These are phyloP conservation scores for Yoshiicerus persimilis DNA, from an alignment of 1,140 invertebrate species.

Conservation along the genomic window DNA sequence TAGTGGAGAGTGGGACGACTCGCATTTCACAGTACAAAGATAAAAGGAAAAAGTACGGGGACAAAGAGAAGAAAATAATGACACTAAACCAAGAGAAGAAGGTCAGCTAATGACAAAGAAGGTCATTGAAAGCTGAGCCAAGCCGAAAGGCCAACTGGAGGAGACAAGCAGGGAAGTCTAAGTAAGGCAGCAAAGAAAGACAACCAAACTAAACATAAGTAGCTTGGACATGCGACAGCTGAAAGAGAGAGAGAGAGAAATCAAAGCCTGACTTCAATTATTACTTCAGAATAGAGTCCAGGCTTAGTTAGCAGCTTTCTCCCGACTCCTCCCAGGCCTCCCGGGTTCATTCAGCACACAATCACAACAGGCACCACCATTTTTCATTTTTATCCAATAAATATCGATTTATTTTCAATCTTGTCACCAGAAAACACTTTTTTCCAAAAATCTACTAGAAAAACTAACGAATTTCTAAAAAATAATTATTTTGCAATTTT, in stretches of 20 bases:
- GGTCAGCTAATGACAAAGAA: conserved; percentile 9
- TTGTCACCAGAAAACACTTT: too few species aligned
- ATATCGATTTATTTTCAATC: too few species aligned
- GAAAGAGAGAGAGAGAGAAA: neutral
- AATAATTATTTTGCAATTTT: too few species aligned
- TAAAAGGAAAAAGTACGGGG: neutral
- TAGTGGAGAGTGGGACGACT: neutral
- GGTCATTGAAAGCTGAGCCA: neutral
- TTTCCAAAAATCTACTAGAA: too few species aligned
- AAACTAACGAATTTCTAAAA: too few species aligned
- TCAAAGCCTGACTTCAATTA: neutral
- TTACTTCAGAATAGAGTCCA: neutral
- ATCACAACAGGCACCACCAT: too few species aligned
- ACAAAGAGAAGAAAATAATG: neutral
- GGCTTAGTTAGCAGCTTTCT: too few species aligned
- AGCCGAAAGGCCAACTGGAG: neutral
- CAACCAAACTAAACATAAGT: neutral
- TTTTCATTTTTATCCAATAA: too few species aligned
- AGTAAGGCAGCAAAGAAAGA: neutral
- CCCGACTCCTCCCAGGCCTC: too few species aligned
- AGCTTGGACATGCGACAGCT: neutral
- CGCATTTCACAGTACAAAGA: neutral
- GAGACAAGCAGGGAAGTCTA: neutral
- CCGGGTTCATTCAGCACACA: too few species aligned
- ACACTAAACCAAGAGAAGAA: neutral